These are phyloP conservation scores for Lamellibrachia satsuma DNA, from an alignment of 2,888 invertebrate species.

Conservation along the genomic window DNA sequence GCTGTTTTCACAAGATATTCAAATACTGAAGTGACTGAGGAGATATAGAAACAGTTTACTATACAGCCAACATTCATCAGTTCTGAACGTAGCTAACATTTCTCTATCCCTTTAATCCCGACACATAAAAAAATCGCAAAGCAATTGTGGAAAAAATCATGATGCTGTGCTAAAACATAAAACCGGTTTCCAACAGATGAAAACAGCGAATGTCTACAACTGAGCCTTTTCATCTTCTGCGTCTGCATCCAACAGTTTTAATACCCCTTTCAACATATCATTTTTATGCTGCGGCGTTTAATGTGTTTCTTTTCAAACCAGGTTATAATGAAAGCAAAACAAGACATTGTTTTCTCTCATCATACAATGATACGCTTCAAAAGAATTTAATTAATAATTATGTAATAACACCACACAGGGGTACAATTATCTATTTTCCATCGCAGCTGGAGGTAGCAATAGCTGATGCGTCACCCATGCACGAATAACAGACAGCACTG, in stretches of 20 bases:
- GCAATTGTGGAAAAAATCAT: neutral
- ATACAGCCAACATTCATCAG: neutral
- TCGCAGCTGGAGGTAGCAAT: neutral
- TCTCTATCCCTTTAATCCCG: neutral
- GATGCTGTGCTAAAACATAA: neutral
- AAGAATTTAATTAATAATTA: constrained; percentile 17
- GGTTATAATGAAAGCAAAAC: constrained; percentile 17
- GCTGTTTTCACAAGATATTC: constrained; percentile 17
- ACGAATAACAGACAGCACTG: neutral
- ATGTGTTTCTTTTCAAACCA: neutral
- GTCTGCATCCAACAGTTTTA: neutral
- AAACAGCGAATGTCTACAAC: neutral
- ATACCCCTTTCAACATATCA: neutral
- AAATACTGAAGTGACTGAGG: neutral
- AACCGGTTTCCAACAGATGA: neutral
- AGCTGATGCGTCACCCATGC: neutral
- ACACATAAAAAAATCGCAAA: neutral
- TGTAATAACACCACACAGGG: neutral
- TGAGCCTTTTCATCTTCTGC: neutral
- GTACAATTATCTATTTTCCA: neutral
- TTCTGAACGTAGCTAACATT: neutral
- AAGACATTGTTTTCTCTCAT: neutral
- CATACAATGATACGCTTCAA: neutral
- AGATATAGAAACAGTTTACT: neutral
- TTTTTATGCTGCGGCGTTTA: neutral